Base-by-base conservation (phyloP, 2,888 invertebrate genomes). In the Nemurella pictetii region DNA sequence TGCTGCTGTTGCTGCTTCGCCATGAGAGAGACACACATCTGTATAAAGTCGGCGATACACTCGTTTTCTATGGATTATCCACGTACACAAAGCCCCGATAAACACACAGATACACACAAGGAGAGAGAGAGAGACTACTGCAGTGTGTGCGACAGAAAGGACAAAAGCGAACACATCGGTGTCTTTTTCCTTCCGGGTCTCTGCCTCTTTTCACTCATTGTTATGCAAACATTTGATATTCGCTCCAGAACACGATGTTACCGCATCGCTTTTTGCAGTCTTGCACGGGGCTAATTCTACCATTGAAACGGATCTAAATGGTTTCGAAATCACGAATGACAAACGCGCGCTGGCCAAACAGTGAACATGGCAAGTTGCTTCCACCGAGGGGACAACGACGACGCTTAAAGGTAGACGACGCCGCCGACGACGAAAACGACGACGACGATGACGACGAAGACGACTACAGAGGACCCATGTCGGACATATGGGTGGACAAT, bases 131-230 rank as follows among this genome's bases (percentile, higher is more conserved):
- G 32, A 29, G 29, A 77, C n/a, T n/a, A n/a, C n/a, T n/a, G n/a
- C n/a, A n/a, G n/a, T n/a, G n/a, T n/a, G n/a, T n/a, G 32, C 3
- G 32, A 55, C 15, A 55, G 55, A 55, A 7, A 55, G 55, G 20
- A 55, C 55, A 55, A 20, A 55, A 55, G 55, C 15, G 55, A 55
- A 55, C 55, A 55, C 55, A 55, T 55, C 55, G 55, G 55, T 75
- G 75, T 75, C 75, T 28, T 75, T 75, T 75, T 77, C 83, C 80
- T 85, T 85, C 85, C 85, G 85, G 85, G 36, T 85, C 82, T 83
- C 25, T 85, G 85, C 75, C 75, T 85, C 85, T 83, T 85, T 85
- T 85, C 81, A 83, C 73, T 83, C 77, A 78, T 36, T 82, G 82
- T 72, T 26, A 82, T 72, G 9, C 72, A 72, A 78, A 78, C 29